Percentiles rank a stretch among this genome's conserved stretches.
Conservation (phyloP, 2,888 invertebrate species). For the Isotomurus palustris region DNA sequence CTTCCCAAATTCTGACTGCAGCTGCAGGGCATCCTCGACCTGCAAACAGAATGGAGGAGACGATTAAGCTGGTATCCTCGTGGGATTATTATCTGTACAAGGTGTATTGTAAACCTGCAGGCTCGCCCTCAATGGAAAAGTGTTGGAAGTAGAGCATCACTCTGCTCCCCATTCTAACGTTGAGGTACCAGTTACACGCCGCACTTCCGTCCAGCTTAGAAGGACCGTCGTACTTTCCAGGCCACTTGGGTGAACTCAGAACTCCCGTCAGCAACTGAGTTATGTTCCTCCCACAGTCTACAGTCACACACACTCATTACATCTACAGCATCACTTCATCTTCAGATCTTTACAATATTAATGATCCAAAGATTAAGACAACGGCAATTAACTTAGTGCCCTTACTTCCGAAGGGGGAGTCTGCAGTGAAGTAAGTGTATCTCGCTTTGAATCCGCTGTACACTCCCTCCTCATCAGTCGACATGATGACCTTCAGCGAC, state of each 20-base stretch:
- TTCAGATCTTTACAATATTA: too few relatives aligned
- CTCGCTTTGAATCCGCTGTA: conserved; percentile 94
- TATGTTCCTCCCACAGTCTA: conserved; percentile 87
- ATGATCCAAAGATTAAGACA: background rate
- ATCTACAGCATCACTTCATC: too few relatives aligned
- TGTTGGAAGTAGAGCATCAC: conserved; percentile 86
- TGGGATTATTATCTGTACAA: background rate
- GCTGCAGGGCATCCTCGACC: conserved; percentile 89
- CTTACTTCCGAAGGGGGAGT: conserved; percentile 73
- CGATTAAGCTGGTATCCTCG: background rate
- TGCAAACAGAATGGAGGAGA: conserved; percentile 49
- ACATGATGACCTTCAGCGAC: conserved; percentile 80
- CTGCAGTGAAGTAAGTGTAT: conserved; percentile 85
- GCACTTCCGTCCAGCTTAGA: conserved; percentile 72
- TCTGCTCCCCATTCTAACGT: conserved; percentile 75
- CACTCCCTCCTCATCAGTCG: conserved; percentile 79
- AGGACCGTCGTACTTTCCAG: conserved; percentile 81
- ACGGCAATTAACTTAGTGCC: background rate
- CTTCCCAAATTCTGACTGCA: conserved; percentile 82
- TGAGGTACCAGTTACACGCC: conserved; percentile 96
- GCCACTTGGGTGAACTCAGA: conserved; percentile 83
- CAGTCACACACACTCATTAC: too few relatives aligned
- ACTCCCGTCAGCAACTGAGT: conserved; percentile 69
- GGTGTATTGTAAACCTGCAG: conserved; percentile 60
- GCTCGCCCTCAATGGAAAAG: conserved; percentile 92